phyloP scores from a whole-genome alignment of 2,797 vertebrate genomes.

The Epinephelus coioides region DNA sequence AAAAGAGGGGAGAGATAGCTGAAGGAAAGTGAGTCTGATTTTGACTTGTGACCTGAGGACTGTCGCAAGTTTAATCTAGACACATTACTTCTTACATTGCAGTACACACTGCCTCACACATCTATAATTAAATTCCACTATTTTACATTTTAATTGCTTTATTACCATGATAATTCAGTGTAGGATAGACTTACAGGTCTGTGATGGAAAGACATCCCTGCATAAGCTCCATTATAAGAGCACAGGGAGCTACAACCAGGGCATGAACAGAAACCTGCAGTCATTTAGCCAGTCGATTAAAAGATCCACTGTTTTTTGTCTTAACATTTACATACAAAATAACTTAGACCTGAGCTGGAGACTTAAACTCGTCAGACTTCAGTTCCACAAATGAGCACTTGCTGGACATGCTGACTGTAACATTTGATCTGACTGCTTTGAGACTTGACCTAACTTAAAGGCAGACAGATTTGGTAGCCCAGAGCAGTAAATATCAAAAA shows the following conservation, averaged over 20 bases:
- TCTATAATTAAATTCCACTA: slow-evolving; percentile 78
- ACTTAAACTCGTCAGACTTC: background rate
- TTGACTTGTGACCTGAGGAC: slow-evolving; percentile 74
- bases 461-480: slow-evolving; percentile 12
- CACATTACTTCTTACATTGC: slow-evolving; percentile 74
- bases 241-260: slow-evolving; percentile 36
- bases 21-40: slow-evolving; percentile 60
- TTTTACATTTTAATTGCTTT: slow-evolving; percentile 84
- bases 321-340: background rate
- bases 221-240: slow-evolving; percentile 49
- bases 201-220: slow-evolving; percentile 44
- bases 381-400: background rate
- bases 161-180: slow-evolving; percentile 74
- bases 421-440: background rate
- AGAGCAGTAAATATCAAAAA: slow-evolving; percentile 21
- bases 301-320: background rate
- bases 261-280: slow-evolving; percentile 31
- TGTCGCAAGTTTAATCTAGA: slow-evolving; percentile 69
- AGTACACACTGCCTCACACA: slow-evolving; percentile 63
- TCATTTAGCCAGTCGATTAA: slow-evolving; percentile 18
- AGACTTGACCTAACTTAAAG: background rate
- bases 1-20: slow-evolving; percentile 1
- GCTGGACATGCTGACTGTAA: background rate
- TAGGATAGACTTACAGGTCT: slow-evolving; percentile 59
- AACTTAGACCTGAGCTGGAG: background rate